Evolutionary conservation across 2,888 invertebrate species (phyloP), one percentile per base, ranked within the genome.

Genomic region (Tenthredo livida): DNA sequence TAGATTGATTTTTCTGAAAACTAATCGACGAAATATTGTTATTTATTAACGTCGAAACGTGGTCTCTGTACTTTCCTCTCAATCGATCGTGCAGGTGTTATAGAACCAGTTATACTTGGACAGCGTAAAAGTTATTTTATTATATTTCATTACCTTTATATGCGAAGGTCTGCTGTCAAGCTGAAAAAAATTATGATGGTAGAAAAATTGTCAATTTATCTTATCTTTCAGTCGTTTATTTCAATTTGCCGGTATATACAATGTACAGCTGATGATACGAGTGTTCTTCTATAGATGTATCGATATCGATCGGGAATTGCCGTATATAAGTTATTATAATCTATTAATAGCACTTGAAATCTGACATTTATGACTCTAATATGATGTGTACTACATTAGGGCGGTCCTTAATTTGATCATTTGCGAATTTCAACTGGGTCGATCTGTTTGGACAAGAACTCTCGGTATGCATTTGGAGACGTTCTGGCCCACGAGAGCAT

Each of bases 231-330:
- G 15, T 70, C 17, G n/a, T 70, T 33, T 37, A 17, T 37, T 70
- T 70, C 70, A 70, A 70, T 17, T 70, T 29, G 70, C 70, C 70
- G 70, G 37, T 37, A 37, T 70, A 70, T n/a, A 7, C 29, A 67
- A 29, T 70, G 37, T n/a, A 37, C 17, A 12, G 12, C 21, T 25
- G 3, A 70, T 17, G 9, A 70, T 17, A 67, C 7, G 67, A 12
- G 67, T 67, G 21, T 67, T 67, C 12, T 67, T 12, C 15, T 29
- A 67, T 12, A 67, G 12, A 2, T 43, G 43, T 43, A 43, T 67
- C 15, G 54, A 58, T 70, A 70, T 33, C n/a, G 37, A 70, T 70
- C 70, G 37, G 37, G 70, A 70, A 70, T 70, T 70, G 5, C n/a
- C 37, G 37, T 25, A 25, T 67, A n/a, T n/a, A n/a, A 29, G 67